These are phyloP conservation scores for Stenopsyche tienmushanensis DNA, from an alignment of 1,140 invertebrate genomes.

Conservation along the genomic window DNA sequence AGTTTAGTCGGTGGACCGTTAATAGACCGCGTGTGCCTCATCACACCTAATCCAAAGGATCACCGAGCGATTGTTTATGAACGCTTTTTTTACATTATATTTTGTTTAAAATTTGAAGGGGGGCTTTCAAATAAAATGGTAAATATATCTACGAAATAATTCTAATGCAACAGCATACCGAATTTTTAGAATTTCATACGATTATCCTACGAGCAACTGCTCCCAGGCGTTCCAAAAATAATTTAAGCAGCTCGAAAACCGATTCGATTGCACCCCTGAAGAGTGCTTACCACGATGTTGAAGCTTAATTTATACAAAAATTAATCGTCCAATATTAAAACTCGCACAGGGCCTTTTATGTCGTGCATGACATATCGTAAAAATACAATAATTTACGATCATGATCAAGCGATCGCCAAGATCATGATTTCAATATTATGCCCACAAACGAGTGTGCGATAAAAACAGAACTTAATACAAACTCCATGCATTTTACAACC, in stretches of 20 bases:
- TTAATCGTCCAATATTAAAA: not conserved
- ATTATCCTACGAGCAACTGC: too few relatives aligned
- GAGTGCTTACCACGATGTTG: not conserved
- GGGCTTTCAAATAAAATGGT: too few relatives aligned
- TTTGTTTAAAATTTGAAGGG: too few relatives aligned
- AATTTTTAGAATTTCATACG: too few relatives aligned
- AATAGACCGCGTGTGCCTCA: constrained; percentile 34
- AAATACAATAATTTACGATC: constrained; percentile 16
- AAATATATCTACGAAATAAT: too few relatives aligned
- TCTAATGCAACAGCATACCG: too few relatives aligned
- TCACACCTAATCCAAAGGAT: constrained; percentile 31
- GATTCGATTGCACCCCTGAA: not conserved
- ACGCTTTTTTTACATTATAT: constrained; percentile 26
- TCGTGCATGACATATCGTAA: not conserved
- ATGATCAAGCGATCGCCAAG: constrained; percentile 14
- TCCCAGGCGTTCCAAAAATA: too few relatives aligned
- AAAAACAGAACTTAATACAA: too few relatives aligned
- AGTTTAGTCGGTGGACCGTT: not conserved
- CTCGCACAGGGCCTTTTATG: too few relatives aligned
- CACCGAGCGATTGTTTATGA: constrained; percentile 24
- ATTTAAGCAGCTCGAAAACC: not conserved
- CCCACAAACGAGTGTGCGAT: not conserved
- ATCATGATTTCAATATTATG: not conserved
- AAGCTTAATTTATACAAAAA: not conserved
- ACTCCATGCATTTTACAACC: too few relatives aligned